Evolutionary conservation across 2,113 vertebrate species (phyloP).

Genomic region (Nothobranchius furzeri): DNA sequence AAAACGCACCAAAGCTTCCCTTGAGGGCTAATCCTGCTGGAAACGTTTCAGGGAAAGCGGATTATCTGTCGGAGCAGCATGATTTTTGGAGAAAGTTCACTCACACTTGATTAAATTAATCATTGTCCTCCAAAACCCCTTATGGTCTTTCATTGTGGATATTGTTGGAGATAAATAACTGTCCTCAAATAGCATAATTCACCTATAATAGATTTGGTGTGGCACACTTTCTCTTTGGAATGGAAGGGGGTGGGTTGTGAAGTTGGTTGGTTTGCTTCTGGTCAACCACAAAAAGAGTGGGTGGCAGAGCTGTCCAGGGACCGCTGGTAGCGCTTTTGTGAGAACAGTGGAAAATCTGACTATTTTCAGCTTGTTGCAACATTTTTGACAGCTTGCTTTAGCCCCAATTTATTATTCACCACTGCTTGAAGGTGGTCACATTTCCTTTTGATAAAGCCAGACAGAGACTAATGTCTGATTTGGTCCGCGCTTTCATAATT

Average conservation of each 20-base stretch:
- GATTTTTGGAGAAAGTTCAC: constrained; percentile 77
- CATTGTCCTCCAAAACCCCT: constrained; percentile 72
- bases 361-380: constrained; percentile 50
- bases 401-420: constrained; percentile 52
- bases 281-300: constrained; percentile 15
- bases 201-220: constrained; percentile 49
- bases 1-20: constrained; percentile 67
- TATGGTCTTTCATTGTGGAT: constrained; percentile 59
- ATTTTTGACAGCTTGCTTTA: constrained; percentile 60
- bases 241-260: constrained; percentile 4
- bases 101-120: constrained; percentile 81
- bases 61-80: constrained; percentile 74
- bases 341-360: constrained; percentile 38
- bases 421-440: constrained; percentile 46
- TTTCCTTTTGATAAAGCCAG: constrained; percentile 52
- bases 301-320: constrained; percentile 29
- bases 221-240: constrained; percentile 1
- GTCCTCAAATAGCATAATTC: constrained; percentile 51
- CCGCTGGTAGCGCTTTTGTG: constrained; percentile 25
- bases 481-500: constrained; percentile 61
- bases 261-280: constrained; percentile 6
- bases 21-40: constrained; percentile 77
- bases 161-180: constrained; percentile 65
- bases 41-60: constrained; percentile 78
- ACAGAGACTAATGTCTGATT: constrained; percentile 54